Percentiles rank a stretch among this genome's conserved stretches.
These are phyloP conservation scores for Pipra filicauda DNA, from an alignment of 2,113 vertebrate species.

Conservation along the genomic window DNA sequence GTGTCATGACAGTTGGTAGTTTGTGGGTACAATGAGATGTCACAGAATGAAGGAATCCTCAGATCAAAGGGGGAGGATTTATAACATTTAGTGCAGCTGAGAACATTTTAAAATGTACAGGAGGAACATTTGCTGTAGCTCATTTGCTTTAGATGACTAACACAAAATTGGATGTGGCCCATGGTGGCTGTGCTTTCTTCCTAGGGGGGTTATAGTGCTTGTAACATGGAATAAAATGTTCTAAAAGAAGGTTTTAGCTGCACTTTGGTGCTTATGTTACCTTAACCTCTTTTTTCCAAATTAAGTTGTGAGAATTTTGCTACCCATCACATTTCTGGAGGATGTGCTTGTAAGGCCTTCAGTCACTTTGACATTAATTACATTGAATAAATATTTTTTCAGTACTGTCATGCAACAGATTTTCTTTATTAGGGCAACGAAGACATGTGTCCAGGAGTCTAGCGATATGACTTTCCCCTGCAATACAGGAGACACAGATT, in stretches of 20 bases:
- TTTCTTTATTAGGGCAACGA: background rate
- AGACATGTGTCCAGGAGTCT: background rate
- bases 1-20: background rate
- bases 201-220: background rate
- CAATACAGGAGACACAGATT: background rate
- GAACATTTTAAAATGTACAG: background rate
- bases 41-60: background rate
- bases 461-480: background rate
- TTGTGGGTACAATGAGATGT: background rate
- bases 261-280: background rate
- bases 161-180: background rate
- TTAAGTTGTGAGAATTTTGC: background rate
- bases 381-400: background rate
- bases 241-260: background rate
- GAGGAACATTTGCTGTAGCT: slow-evolving; percentile 17
- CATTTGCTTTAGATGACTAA: slow-evolving; percentile 3
- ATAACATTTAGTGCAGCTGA: background rate
- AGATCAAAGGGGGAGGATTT: background rate
- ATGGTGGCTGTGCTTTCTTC: background rate
- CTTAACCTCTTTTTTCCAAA: background rate
- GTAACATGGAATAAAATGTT: background rate
- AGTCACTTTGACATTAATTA: background rate
- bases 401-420: background rate
- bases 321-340: background rate
- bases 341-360: background rate